phyloP scores from a whole-genome alignment of 2,888 invertebrate species.

The Orthosia gracilis region DNA sequence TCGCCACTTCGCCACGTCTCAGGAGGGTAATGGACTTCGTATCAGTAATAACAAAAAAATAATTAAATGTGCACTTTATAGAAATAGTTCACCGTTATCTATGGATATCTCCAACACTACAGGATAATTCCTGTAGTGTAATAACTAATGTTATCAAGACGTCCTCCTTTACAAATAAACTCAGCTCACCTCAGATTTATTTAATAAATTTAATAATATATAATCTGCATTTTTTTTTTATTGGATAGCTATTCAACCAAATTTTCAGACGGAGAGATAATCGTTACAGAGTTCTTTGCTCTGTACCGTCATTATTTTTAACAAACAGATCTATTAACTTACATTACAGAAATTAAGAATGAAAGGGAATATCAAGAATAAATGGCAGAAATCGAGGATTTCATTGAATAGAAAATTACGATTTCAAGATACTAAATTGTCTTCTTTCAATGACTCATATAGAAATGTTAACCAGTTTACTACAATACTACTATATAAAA shows the following conservation, averaged over 20 bases:
- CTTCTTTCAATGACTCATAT: not conserved
- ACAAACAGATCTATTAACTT: not conserved
- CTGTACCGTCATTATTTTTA: not conserved
- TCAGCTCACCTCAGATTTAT: no score
- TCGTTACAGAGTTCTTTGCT: not conserved
- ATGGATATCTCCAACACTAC: no score
- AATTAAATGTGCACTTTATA: no score
- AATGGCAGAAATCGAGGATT: not conserved
- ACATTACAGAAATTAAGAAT: not conserved
- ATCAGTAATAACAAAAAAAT: no score
- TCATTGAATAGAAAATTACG: not conserved
- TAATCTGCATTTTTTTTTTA: no score
- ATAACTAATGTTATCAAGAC: no score
- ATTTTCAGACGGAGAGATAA: not conserved
- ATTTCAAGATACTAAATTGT: not conserved
- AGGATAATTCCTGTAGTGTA: no score
- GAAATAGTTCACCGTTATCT: no score
- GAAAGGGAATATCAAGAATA: not conserved
- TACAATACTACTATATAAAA: constrained; percentile 5
- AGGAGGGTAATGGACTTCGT: no score
- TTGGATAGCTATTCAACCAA: not conserved
- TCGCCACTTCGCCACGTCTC: no score
- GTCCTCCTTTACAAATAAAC: no score
- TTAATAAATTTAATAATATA: no score
- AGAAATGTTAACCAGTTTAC: not conserved